Base-by-base conservation (phyloP, 2,888 invertebrate genomes). In the Ornithoptera alexandrae region DNA sequence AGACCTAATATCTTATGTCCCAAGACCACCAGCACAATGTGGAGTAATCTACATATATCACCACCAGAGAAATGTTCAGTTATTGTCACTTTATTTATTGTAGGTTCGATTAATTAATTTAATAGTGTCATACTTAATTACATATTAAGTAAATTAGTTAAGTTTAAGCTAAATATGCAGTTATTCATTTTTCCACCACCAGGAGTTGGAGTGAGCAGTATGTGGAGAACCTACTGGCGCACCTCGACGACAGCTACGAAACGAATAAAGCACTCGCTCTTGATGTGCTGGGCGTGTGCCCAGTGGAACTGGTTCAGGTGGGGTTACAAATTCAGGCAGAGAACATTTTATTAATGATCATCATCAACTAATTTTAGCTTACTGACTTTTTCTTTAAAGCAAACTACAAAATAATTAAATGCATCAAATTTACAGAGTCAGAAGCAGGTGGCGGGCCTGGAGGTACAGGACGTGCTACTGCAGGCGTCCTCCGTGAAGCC, bases 201-300 rank as follows among this genome's bases (percentile, higher is more conserved):
- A 91, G 92, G 56, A 58, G 67, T 8, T 92, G 93, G 89, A 84
- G 79, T 8, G 72, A 83, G 5, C 78, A 84, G 1, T 81, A 93
- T 69, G 88, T 93, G 2, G 88, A 90, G 8, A 85, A 84, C 50
- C 77, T 95, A n/a, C 83, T 94, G 53, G 76, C 88, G 1, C 93
- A 93, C 67, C 81, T 97, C n/a, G 89, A 93, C 39, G 97, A 97
- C 80, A 94, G 95, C 15, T 97, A 96, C 77, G 97, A 97, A 81
- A 89, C 89, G 12, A 97, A 97, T 81, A 97, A 97, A 81, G 90
- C 89, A 0, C 82, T 95, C 68, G 95, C 95, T 0, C 87, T 95
- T 15, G 87, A 93, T 3, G 88, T 97, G 65, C 84, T 96, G 15
- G 84, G 84, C 18, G 68, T 73, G 1, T 87, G 89, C 60, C 86